A percentile compares a stretch with the other conserved stretches of the same genome.
Evolutionary conservation across 2,888 invertebrate genomes (phyloP).

Genomic region (Xestia ashworthii): DNA sequence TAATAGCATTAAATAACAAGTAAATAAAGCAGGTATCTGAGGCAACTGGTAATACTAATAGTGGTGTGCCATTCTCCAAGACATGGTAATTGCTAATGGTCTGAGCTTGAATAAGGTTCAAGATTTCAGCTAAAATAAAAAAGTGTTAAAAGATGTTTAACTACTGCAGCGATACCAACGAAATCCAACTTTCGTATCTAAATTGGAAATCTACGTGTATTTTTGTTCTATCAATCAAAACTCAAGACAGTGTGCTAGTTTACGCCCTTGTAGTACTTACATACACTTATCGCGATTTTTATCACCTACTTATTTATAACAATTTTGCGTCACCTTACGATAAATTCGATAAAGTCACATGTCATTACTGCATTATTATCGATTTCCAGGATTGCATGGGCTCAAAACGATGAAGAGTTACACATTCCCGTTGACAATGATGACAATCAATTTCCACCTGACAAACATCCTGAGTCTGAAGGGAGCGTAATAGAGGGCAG

Average conservation of each 20-base stretch:
- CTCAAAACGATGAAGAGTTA: slow-evolving; percentile 81
- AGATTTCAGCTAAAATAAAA: neutral
- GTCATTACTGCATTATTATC: slow-evolving; percentile 68
- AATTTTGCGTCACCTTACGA: slow-evolving; percentile 85
- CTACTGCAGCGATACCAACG: neutral
- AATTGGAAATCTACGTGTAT: slow-evolving; percentile 46
- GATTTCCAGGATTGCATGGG: slow-evolving; percentile 72
- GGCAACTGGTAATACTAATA: neutral
- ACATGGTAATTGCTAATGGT: neutral
- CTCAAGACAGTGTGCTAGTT: slow-evolving; percentile 69
- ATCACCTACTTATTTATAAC: slow-evolving; percentile 81
- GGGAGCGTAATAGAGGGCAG: slow-evolving; percentile 77
- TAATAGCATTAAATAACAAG: slow-evolving; percentile 5
- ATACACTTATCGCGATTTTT: slow-evolving; percentile 82
- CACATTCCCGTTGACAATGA: slow-evolving; percentile 83
- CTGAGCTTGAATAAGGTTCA: neutral
- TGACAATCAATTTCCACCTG: slow-evolving; percentile 86
- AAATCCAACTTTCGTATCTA: slow-evolving; percentile 29
- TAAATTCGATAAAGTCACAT: slow-evolving; percentile 83
- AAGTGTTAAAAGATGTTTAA: neutral
- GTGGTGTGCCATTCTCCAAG: no score
- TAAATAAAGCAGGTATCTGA: neutral
- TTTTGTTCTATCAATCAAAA: slow-evolving; percentile 64
- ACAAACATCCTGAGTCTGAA: slow-evolving; percentile 76
- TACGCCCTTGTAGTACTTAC: slow-evolving; percentile 81